These are phyloP conservation scores for Squalus acanthias DNA, from an alignment of 2,797 vertebrate genomes.

Conservation along the genomic window DNA sequence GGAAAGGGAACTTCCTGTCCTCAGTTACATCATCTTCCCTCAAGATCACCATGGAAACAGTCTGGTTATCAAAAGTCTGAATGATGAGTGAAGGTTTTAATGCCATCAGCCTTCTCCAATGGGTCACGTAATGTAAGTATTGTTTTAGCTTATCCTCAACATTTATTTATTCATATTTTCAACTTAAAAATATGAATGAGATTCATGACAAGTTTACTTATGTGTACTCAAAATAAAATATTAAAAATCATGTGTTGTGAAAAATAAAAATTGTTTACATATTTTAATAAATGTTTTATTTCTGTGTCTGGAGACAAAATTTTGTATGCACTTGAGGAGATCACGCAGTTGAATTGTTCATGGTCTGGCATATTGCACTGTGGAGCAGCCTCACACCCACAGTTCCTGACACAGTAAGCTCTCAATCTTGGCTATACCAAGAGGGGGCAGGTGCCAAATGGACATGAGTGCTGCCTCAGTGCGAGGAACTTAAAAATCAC, in stretches of 20 bases:
- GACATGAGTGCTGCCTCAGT: background rate
- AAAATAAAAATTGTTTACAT: background rate
- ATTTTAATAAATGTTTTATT: background rate
- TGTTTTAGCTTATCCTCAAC: background rate
- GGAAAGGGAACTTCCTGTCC: background rate
- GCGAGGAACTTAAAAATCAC: background rate
- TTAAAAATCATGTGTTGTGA: background rate
- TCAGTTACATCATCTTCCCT: background rate
- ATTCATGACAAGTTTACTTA: background rate
- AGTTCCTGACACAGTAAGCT: background rate
- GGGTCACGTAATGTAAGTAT: background rate
- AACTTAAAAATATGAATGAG: background rate
- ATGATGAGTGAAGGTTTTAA: background rate
- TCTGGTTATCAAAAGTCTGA: background rate
- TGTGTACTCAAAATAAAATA: background rate
- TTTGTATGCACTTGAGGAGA: background rate
- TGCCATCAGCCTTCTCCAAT: background rate
- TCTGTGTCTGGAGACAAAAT: background rate
- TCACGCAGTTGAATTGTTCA: background rate
- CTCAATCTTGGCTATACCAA: background rate
- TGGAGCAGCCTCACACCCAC: background rate
- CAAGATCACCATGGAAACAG: background rate
- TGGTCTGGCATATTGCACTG: background rate
- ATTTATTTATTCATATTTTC: background rate
- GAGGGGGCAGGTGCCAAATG: background rate